A percentile compares a stretch with the other conserved stretches of the same genome.
Conservation (phyloP, 2,888 invertebrate species). For the Drosophila anceps region DNA sequence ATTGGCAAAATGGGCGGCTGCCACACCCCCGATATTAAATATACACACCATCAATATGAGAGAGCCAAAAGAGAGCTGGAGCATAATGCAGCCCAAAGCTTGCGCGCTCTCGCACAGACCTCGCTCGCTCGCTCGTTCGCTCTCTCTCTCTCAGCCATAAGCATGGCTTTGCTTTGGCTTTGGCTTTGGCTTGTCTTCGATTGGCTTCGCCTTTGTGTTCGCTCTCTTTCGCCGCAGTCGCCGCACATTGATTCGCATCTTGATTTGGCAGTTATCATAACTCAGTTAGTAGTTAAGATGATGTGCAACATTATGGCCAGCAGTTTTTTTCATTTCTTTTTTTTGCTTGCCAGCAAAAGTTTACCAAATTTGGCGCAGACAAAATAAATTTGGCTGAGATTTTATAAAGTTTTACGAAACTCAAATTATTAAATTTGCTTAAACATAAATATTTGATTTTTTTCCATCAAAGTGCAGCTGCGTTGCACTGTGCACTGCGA, state of each 20-base stretch:
- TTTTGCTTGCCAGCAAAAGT: slow-evolving; percentile 1
- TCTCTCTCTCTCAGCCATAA: slow-evolving; percentile 1
- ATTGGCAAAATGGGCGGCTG: slow-evolving; percentile 78
- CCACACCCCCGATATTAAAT: slow-evolving; percentile 56
- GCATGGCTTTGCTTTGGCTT: not conserved
- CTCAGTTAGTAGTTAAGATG: slow-evolving; percentile 42
- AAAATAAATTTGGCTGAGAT: not conserved
- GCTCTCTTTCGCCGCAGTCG: slow-evolving; percentile 25
- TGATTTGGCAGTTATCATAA: slow-evolving; percentile 35
- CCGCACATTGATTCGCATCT: slow-evolving; percentile 50
- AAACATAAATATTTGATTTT: not conserved
- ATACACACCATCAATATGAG: slow-evolving; percentile 39
- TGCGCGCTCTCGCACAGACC: slow-evolving; percentile 27
- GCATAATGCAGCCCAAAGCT: slow-evolving; percentile 27
- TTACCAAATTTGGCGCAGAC: slow-evolving; percentile 30
- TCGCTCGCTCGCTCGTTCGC: not conserved
- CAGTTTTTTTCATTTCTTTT: slow-evolving; percentile 30
- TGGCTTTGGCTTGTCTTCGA: slow-evolving; percentile 3
- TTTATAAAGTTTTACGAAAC: too few relatives aligned
- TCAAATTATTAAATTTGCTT: not conserved
- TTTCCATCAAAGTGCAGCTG: not conserved
- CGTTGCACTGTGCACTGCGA: slow-evolving; percentile 38
- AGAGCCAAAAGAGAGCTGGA: slow-evolving; percentile 19
- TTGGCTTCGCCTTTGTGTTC: slow-evolving; percentile 9
- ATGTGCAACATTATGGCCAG: slow-evolving; percentile 45